Percentiles rank a stretch among this genome's conserved stretches.
phyloP scores from a whole-genome alignment of 2,113 vertebrate genomes.

The Sturnus vulgaris region DNA sequence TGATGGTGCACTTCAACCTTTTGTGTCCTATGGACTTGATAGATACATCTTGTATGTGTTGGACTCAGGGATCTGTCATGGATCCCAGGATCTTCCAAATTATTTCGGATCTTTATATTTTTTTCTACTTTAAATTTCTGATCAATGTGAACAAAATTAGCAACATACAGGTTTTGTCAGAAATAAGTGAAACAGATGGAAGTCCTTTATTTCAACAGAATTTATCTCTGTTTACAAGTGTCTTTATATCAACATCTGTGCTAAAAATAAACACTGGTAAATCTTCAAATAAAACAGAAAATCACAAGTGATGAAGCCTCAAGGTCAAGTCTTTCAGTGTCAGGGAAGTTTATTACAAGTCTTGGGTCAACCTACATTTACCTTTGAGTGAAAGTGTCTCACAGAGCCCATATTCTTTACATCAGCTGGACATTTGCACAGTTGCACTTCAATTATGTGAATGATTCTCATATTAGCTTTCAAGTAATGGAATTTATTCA shows the following conservation, averaged over 20 bases:
- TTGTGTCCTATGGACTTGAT: not conserved
- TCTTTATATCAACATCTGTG: not conserved
- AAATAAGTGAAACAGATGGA: not conserved
- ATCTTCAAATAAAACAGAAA: not conserved
- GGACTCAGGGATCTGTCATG: not conserved
- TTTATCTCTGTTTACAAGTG: not conserved
- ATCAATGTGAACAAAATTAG: not conserved
- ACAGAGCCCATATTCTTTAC: not conserved
- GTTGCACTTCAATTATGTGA: not conserved
- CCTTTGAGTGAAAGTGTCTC: not conserved
- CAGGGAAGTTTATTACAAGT: not conserved
- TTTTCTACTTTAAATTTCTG: not conserved
- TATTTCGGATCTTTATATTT: not conserved
- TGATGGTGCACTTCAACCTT: not conserved
- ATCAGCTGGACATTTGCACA: not conserved
- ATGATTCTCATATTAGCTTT: not conserved
- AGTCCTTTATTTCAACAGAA: not conserved
- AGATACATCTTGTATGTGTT: not conserved
- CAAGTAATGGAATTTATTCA: constrained; percentile 13
- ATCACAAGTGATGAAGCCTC: not conserved
- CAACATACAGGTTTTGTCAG: not conserved
- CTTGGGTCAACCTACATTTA: not conserved
- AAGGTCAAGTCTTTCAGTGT: not conserved
- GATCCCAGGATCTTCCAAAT: not conserved
- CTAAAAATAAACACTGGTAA: not conserved